These are phyloP conservation scores for Malurus cyaneus DNA, from an alignment of 2,113 vertebrate species.

Conservation along the genomic window DNA sequence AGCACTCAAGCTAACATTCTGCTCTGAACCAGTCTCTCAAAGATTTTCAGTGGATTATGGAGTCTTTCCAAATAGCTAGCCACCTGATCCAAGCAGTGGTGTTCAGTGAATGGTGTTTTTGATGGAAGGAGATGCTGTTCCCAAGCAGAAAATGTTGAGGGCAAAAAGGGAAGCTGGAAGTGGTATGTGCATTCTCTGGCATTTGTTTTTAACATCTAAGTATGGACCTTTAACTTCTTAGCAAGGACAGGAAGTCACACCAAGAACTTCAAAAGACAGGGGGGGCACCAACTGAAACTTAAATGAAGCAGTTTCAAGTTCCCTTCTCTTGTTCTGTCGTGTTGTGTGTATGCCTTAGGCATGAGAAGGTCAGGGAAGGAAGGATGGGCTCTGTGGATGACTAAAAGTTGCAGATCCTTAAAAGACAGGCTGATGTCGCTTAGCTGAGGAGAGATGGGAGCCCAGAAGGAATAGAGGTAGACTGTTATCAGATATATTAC, in stretches of 20 bases:
- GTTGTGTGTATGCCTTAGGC: background rate
- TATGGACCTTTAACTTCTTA: background rate
- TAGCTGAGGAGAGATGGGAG: background rate
- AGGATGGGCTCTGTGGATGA: background rate
- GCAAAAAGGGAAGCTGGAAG: accelerated
- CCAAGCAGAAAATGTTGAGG: background rate
- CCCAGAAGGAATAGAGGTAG: background rate
- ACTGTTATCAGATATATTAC: background rate
- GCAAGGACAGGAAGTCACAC: background rate
- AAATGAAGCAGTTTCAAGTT: background rate
- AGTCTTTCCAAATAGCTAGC: background rate
- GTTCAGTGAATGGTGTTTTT: background rate
- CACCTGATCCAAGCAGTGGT: background rate
- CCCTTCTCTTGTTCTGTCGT: background rate
- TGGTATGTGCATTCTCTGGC: background rate
- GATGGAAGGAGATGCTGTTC: background rate
- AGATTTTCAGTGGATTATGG: background rate
- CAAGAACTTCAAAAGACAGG: background rate
- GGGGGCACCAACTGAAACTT: background rate
- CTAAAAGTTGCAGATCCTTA: background rate
- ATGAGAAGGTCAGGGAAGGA: background rate
- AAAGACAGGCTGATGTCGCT: background rate
- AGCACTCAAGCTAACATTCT: background rate
- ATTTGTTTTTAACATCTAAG: background rate
- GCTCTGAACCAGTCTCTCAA: background rate